Evolutionary conservation across 2,888 invertebrate genomes (phyloP).

Genomic region (Crocallis elinguaria): DNA sequence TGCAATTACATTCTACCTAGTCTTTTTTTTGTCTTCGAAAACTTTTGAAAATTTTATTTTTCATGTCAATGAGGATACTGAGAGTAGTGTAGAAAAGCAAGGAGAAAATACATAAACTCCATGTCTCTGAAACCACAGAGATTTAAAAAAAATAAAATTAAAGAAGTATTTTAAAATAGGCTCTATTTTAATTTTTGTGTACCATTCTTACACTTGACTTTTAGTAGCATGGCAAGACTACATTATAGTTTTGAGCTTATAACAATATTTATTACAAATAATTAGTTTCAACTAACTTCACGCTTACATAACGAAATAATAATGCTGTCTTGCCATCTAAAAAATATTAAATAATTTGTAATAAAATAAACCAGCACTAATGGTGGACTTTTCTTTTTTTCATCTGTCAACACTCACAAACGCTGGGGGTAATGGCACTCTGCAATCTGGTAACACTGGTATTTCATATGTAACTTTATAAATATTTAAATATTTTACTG

Average conservation of each 20-base stretch:
- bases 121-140: too few species aligned
- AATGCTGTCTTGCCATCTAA: conserved; percentile 68
- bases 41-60: too few species aligned
- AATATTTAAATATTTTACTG: conserved; percentile 25
- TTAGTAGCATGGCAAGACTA: conserved; percentile 65
- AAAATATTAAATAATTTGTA: conserved; percentile 26
- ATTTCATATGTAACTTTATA: conserved; percentile 69
- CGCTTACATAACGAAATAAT: conserved; percentile 48
- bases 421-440: conserved; percentile 82
- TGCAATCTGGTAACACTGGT: conserved; percentile 82
- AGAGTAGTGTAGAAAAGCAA: too few species aligned
- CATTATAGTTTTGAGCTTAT: conserved; percentile 53
- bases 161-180: neutral
- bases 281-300: conserved; percentile 43
- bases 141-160: neutral
- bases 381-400: conserved; percentile 76
- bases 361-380: conserved; percentile 60
- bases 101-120: too few species aligned
- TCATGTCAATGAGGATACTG: too few species aligned
- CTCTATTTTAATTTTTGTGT: too few species aligned
- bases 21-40: too few species aligned
- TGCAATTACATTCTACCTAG: too few species aligned
- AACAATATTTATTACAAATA: conserved; percentile 26
- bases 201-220: too few species aligned
- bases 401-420: conserved; percentile 79